phyloP scores from a whole-genome alignment of 2,113 vertebrate genomes.

The Microcebus ravelobensis region DNA sequence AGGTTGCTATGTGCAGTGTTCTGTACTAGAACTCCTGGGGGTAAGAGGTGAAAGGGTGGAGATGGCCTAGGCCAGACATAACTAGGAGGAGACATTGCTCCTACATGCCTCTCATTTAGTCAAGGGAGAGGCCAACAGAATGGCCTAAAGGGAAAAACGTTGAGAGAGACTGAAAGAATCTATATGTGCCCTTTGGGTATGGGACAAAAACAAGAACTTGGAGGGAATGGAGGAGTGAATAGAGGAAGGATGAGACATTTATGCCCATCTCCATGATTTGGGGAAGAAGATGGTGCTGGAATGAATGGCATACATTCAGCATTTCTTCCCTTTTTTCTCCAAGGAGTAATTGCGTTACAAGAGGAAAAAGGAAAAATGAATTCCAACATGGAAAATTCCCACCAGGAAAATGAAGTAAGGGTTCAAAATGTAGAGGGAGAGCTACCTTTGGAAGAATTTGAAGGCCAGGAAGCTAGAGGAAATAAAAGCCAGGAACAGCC shows the following conservation, averaged over 20 bases:
- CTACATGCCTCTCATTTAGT: background rate
- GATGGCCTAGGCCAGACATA: background rate
- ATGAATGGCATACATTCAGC: background rate
- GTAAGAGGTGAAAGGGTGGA: background rate
- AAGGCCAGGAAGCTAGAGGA: background rate
- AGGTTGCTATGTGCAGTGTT: background rate
- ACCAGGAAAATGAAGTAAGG: background rate
- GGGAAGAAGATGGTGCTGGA: background rate
- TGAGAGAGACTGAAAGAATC: background rate
- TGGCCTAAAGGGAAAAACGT: background rate
- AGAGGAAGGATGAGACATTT: background rate
- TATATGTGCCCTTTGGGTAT: background rate
- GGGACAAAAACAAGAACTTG: background rate
- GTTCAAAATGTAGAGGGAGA: background rate
- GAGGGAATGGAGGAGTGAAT: background rate
- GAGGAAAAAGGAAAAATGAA: background rate
- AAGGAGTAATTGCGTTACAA: background rate
- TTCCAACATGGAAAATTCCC: background rate
- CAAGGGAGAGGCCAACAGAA: background rate
- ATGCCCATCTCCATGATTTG: background rate
- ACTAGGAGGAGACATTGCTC: background rate
- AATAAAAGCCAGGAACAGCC: background rate
- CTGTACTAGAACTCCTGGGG: background rate
- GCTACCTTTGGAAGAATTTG: background rate
- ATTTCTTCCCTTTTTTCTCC: background rate